Evolutionary conservation across 1,140 invertebrate genomes (phyloP), one percentile per base, ranked within the genome.

Genomic region (Drosophila tsacasi): DNA sequence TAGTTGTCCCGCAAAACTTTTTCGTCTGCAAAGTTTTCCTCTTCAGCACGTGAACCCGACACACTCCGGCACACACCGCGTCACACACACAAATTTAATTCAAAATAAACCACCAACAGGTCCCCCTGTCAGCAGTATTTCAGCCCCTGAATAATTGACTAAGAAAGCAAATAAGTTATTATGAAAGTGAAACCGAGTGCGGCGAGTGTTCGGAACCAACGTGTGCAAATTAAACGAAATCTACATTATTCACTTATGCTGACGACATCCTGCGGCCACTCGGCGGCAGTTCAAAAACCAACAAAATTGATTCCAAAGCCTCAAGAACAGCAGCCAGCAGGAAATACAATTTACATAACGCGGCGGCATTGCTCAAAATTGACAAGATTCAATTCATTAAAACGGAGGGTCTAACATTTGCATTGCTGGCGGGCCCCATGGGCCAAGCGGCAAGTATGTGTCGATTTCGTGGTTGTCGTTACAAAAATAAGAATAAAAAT

Each of bases 401-500:
- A 82, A 92, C 92, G 91, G 91, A 92, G 91, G 87, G 90, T 87
- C 76, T 93, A 91, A 93, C 92, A 93, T 93, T 93, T 66, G 91
- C 91, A 85, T 92, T 93, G 86, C 89, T 93, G 80, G 92, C 86
- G 91, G 94, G 94, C 94, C 94, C 94, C 93, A 95, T 95, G 94
- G 94, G 94, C 94, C 95, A 95, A 93, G 94, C 94, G 93, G 94
- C 94, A 93, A 95, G 94, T 93, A 95, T 95, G 95, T 95, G 94
- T 92, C 94, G 94, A 93, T 94, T 95, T 90, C 94, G 95, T 93
- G 94, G 94, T 94, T 95, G 94, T 92, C 94, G 94, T 86, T 94
- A 95, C 93, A 95, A 95, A 94, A 95, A 95, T 93, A 95, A 94
- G 93, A 95, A 87, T 93, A 78, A 91, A 19, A 90, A 57, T 54